phyloP scores from a whole-genome alignment of 2,888 invertebrate genomes.

The Drosophila stalkeri region DNA sequence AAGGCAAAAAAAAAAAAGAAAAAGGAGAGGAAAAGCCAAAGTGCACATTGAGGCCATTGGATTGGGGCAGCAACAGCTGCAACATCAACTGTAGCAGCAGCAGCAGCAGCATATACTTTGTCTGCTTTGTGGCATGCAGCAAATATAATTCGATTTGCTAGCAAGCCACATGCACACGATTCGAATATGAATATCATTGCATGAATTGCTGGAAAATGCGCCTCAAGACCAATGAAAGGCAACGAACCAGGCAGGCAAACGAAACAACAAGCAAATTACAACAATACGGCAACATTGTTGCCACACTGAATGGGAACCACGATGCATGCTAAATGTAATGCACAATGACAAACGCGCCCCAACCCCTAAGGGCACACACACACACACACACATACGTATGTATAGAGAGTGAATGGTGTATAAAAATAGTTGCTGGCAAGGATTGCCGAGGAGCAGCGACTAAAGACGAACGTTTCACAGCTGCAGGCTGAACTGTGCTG shows the following conservation, averaged over 20 bases:
- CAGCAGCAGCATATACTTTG: conserved; percentile 52
- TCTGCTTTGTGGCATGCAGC: conserved; percentile 75
- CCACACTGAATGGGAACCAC: conserved; percentile 57
- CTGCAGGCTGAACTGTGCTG: not conserved
- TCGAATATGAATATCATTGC: conserved; percentile 69
- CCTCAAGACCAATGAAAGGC: conserved; percentile 42
- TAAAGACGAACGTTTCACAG: conserved; percentile 53
- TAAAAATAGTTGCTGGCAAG: conserved; percentile 74
- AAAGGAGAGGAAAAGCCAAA: conserved; percentile 12
- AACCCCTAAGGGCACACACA: conserved; percentile 26
- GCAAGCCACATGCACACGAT: conserved; percentile 54
- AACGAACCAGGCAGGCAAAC: conserved; percentile 58
- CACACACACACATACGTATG: not conserved
- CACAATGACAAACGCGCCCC: conserved; percentile 72
- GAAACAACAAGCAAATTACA: conserved; percentile 72
- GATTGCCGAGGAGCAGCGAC: conserved; percentile 66
- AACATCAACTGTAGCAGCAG: conserved; percentile 16
- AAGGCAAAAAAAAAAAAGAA: conserved; percentile 1
- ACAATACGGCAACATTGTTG: conserved; percentile 71
- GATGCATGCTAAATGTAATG: conserved; percentile 76
- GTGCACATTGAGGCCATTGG: conserved; percentile 38
- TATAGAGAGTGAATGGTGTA: conserved; percentile 40
- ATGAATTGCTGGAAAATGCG: conserved; percentile 32
- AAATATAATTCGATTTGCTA: conserved; percentile 76
- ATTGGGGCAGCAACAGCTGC: conserved; percentile 5